A percentile compares a stretch with the other conserved stretches of the same genome.
Conservation (phyloP, 2,888 invertebrate genomes). For the Villa cingulata region DNA sequence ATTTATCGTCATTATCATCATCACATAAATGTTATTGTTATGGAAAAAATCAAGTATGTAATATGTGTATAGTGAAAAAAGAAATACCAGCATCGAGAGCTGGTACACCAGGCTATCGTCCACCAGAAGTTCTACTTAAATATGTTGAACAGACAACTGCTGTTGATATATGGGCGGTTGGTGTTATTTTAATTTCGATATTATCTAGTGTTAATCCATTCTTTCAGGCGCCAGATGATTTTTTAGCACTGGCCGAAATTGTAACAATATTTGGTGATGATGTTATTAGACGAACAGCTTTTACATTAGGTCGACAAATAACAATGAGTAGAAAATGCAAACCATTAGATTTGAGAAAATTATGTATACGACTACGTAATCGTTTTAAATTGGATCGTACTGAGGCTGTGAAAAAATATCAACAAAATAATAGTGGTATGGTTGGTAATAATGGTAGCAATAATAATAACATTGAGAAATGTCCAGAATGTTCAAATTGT, state of each 20-base stretch:
- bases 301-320: constrained; percentile 44
- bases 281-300: constrained; percentile 52
- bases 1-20: background rate
- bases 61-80: constrained; percentile 48
- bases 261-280: constrained; percentile 62
- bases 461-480: constrained; percentile 17
- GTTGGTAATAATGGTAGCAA: background rate
- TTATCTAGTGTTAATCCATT: constrained; percentile 71
- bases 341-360: constrained; percentile 37
- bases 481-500: constrained; percentile 32
- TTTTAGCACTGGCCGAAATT: constrained; percentile 69
- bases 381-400: constrained; percentile 28
- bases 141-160: constrained; percentile 66
- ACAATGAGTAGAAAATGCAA: constrained; percentile 40
- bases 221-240: constrained; percentile 67
- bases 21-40: constrained; percentile 49
- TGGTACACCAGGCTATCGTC: constrained; percentile 80
- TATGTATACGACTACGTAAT: constrained; percentile 36
- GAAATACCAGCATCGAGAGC: constrained; percentile 63
- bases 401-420: constrained; percentile 23
- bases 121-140: constrained; percentile 74
- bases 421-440: constrained; percentile 8
- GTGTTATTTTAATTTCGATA: constrained; percentile 67
- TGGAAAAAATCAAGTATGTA: constrained; percentile 54
- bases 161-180: constrained; percentile 82